A percentile compares a stretch with the other conserved stretches of the same genome.
phyloP scores from a whole-genome alignment of 2,888 invertebrate species.

The Drosophila fulvimacula region DNA sequence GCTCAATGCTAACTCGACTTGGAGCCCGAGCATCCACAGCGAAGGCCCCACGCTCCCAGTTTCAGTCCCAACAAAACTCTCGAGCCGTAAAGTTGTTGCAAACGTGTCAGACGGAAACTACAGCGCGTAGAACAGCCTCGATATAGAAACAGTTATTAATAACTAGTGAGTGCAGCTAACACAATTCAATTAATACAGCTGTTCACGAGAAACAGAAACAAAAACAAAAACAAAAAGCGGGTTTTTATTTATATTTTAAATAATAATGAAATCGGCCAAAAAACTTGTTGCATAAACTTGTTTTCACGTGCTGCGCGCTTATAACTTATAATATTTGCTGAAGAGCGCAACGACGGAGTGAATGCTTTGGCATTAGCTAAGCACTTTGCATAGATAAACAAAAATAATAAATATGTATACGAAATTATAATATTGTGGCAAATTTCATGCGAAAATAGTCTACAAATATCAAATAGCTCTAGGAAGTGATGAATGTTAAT shows the following conservation, averaged over 20 bases:
- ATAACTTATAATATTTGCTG: constrained; percentile 16
- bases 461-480: background rate
- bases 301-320: constrained; percentile 65
- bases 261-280: constrained; percentile 33
- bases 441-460: constrained; percentile 43
- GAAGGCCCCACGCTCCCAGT: constrained; percentile 39
- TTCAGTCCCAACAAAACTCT: constrained; percentile 65
- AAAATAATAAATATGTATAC: constrained; percentile 18
- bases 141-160: constrained; percentile 1
- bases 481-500: constrained; percentile 5
- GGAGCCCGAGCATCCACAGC: constrained; percentile 45
- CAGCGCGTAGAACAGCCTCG: constrained; percentile 14
- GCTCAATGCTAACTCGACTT: constrained; percentile 46
- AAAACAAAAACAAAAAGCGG: background rate
- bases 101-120: constrained; percentile 65
- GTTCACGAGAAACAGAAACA: background rate
- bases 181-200: constrained; percentile 4
- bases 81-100: constrained; percentile 61
- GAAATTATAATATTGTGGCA: constrained; percentile 24
- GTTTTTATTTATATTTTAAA: constrained; percentile 2
- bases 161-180: constrained; percentile 52
- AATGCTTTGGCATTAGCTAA: constrained; percentile 31
- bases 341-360: constrained; percentile 47
- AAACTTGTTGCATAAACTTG: constrained; percentile 72
- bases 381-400: constrained; percentile 29